These are phyloP conservation scores for Drosophila demipolita DNA, from an alignment of 2,888 invertebrate genomes.

Conservation along the genomic window DNA sequence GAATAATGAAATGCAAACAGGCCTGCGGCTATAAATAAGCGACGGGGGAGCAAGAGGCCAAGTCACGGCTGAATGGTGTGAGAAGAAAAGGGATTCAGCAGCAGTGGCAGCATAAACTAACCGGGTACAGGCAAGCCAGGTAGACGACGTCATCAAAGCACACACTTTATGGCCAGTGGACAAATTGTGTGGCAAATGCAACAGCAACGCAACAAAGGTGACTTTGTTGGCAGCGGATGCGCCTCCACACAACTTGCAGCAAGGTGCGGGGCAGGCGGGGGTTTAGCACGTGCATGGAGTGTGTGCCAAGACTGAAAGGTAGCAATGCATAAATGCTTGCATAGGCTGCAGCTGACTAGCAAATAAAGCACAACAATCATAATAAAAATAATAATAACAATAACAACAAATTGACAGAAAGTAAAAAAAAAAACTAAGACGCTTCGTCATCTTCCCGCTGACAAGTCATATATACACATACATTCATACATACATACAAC, in stretches of 20 bases:
- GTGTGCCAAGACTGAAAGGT: constrained; percentile 44
- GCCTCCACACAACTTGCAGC: not conserved
- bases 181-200: constrained; percentile 36
- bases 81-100: constrained; percentile 32
- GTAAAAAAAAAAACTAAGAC: constrained; percentile 32
- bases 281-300: constrained; percentile 49
- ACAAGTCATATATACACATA: constrained; percentile 14
- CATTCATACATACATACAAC: constrained; percentile 6
- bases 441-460: constrained; percentile 67
- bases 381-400: constrained; percentile 42
- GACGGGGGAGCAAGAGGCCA: constrained; percentile 19
- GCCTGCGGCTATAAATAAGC: constrained; percentile 59
- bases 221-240: constrained; percentile 32
- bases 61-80: constrained; percentile 68
- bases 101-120: not conserved
- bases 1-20: constrained; percentile 71
- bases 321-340: constrained; percentile 16
- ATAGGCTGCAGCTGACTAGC: constrained; percentile 31
- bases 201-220: constrained; percentile 15
- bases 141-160: constrained; percentile 25
- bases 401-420: constrained; percentile 47
- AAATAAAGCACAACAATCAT: constrained; percentile 53
- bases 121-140: constrained; percentile 42
- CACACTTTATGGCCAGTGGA: constrained; percentile 35
- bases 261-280: not conserved